phyloP scores from a whole-genome alignment of 2,113 vertebrate genomes.

The human region GRCh38 chr22:29937501-29938000 shows the following conservation, averaged over 20 bases:
- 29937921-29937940: no score
- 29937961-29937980: no score
- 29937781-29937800: not conserved
- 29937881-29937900: not conserved
- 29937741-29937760: not conserved
- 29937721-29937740: not conserved
- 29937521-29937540: no score
- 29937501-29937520: no score
- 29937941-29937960: no score
- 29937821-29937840: not conserved
- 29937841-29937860: not conserved
- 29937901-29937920: no score
- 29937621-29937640: not conserved
- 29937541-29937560: no score
- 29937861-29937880: not conserved
- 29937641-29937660: not conserved
- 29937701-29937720: not conserved
- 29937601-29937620: slow-evolving; percentile 23
- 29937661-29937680: slow-evolving; percentile 11
- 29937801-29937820: not conserved
- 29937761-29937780: not conserved
- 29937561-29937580: no score
- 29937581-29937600: slow-evolving; percentile 3
- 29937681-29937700: not conserved
- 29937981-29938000: no score